Conservation (phyloP, 2,113 vertebrate species). For the Amphiprion percula region DNA sequence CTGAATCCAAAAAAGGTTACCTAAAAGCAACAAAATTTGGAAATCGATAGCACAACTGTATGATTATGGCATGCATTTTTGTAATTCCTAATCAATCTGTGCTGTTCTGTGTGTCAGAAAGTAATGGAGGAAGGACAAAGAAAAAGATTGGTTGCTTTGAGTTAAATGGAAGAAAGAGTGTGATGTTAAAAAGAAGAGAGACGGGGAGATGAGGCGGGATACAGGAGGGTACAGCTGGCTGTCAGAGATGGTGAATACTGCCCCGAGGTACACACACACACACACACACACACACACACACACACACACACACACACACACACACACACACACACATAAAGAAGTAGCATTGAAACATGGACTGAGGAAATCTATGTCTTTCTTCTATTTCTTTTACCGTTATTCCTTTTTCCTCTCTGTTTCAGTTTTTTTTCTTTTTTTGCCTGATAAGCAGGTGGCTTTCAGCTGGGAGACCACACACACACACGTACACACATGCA, state of each 20-base stretch:
- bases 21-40: too few relatives aligned
- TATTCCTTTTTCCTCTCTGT: background rate
- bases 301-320: background rate
- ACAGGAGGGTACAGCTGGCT: conserved; percentile 54
- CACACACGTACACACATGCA: conserved; percentile 9
- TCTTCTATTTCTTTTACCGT: conserved; percentile 1
- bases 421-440: background rate
- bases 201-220: conserved; percentile 27
- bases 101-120: background rate
- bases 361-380: conserved; percentile 2
- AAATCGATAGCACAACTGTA: too few relatives aligned
- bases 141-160: background rate
- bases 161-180: conserved; percentile 2
- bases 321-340: conserved; percentile 3
- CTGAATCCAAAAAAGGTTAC: too few relatives aligned
- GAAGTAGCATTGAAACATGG: background rate
- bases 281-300: background rate
- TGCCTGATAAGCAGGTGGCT: background rate
- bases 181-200: conserved; percentile 13
- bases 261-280: conserved; percentile 11
- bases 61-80: too few relatives aligned
- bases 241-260: conserved; percentile 39
- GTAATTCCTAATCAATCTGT: background rate
- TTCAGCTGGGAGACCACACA: background rate
- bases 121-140: background rate